Evolutionary conservation across 2,797 vertebrate genomes (phyloP), one percentile per base, ranked within the genome.

Genomic region (Acanthurus leucopareius): DNA sequence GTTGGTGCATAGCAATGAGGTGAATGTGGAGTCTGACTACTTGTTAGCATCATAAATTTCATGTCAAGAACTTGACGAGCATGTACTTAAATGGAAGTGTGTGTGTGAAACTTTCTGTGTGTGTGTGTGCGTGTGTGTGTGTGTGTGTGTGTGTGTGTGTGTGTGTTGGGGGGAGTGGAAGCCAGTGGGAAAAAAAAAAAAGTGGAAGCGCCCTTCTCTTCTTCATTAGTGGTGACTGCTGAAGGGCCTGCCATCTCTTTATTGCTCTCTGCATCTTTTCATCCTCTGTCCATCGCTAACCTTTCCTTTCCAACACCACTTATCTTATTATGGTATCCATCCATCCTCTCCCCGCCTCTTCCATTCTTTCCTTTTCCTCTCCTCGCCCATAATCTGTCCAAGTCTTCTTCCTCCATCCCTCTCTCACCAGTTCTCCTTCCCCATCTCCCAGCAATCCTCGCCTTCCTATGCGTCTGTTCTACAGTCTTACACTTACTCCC

Each of bases 191-290:
- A n/a, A n/a, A n/a, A n/a, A n/a, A 51, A 49, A 73, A 79, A 83
- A 85, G 86, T 75, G 65, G 66, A 82, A 84, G 59, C 75, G 75
- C 60, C 91, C 90, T 90, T 90, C 93, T 92, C 86, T 90, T 93
- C 92, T 92, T 93, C 90, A 93, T 93, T 93, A 92, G 89, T 59
- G 73, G 38, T 73, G 89, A 90, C 86, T 88, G 86, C 87, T 80
- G 53, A 86, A 88, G 79, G 86, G 80, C 83, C 74, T 44, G 68
- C 60, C 53, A 49, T 83, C 66, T 81, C 59, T 70, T 67, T 35
- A 38, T 52, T 52, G n/a, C 65, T 66, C 60, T 68, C 49, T 74
- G 40, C 64, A 76, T 82, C 73, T 81, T 77, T 79, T 76, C 77
- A 61, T 80, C 42, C 73, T 72, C 69, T 73, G 69, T 80, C 84